Percentiles rank a stretch among this genome's conserved stretches.
Evolutionary conservation across 2,113 vertebrate genomes (phyloP).

Genomic region (human): GRCh38 chr5:9069001-9069500

Average conservation of each 20-base stretch:
- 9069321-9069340: too few species aligned
- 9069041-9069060: too few species aligned
- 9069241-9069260: neutral
- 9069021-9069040: neutral
- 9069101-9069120: neutral
- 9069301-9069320: too few species aligned
- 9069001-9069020: rapidly evolving
- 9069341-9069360: neutral
- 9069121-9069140: neutral
- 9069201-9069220: neutral
- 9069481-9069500: rapidly evolving
- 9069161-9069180: neutral
- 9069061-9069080: neutral
- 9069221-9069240: neutral
- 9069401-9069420: neutral
- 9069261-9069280: neutral
- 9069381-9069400: neutral
- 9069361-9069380: neutral
- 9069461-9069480: neutral
- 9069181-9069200: neutral
- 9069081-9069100: too few species aligned
- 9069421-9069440: neutral
- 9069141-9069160: too few species aligned
- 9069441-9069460: neutral
- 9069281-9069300: too few species aligned